phyloP scores from a whole-genome alignment of 2,113 vertebrate species.

The Promerops cafer region DNA sequence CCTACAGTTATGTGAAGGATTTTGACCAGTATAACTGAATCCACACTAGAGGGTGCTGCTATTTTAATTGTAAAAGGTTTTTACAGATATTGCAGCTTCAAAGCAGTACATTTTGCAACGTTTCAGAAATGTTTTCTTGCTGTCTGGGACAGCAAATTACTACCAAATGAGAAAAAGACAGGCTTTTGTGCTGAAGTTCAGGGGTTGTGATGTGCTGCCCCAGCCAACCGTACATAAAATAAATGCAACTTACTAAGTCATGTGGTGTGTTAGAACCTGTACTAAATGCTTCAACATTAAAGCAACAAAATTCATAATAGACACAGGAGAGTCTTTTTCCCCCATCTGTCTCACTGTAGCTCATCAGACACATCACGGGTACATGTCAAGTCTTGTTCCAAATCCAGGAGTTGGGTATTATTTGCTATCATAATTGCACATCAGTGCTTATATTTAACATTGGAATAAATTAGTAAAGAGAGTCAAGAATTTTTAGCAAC shows the following conservation, averaged over 20 bases:
- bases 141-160: background rate
- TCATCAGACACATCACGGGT: background rate
- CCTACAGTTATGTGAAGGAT: background rate
- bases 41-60: constrained; percentile 29
- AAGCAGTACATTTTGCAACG: background rate
- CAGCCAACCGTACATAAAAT: background rate
- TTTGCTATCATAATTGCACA: background rate
- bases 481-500: background rate
- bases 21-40: background rate
- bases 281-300: background rate
- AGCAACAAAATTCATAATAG: background rate
- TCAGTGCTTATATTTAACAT: background rate
- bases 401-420: background rate
- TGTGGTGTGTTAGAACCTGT: background rate
- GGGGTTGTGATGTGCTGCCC: background rate
- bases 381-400: background rate
- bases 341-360: background rate
- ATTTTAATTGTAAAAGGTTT: background rate
- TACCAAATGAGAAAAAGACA: background rate
- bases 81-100: background rate
- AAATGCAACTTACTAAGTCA: background rate
- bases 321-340: background rate
- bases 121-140: background rate
- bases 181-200: background rate
- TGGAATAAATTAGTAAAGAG: background rate